A percentile compares a stretch with the other conserved stretches of the same genome.
Evolutionary conservation across 2,888 invertebrate genomes (phyloP).

Genomic region (Pterobdella sp.): DNA sequence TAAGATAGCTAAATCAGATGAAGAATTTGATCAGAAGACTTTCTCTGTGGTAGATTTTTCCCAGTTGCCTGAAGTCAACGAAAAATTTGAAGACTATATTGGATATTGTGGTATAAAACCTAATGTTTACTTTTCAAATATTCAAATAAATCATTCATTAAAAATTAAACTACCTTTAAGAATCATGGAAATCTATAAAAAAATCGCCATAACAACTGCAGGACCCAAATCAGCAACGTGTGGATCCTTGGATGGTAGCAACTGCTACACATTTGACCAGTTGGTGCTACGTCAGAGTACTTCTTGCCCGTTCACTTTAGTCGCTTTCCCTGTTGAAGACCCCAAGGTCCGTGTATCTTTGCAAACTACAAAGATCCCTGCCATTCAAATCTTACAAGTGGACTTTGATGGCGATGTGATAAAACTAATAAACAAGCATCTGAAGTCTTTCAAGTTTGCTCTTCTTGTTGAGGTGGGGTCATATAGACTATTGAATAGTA

Average conservation of each 20-base stretch:
- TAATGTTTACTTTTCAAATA: neutral
- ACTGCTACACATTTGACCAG: conserved; percentile 2
- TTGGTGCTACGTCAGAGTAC: neutral
- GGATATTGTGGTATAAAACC: neutral
- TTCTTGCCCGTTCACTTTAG: neutral
- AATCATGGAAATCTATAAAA: too few species aligned
- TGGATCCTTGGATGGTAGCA: neutral
- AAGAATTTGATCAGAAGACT: neutral
- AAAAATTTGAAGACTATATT: neutral
- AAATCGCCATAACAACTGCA: too few species aligned
- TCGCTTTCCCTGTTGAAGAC: neutral
- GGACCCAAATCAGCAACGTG: neutral
- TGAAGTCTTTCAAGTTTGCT: neutral
- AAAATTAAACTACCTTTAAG: too few species aligned
- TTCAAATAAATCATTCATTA: neutral
- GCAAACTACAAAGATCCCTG: neutral
- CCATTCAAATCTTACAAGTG: neutral
- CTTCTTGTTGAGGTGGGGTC: neutral
- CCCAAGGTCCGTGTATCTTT: neutral
- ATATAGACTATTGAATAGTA: too few species aligned
- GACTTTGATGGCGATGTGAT: neutral
- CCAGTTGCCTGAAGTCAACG: neutral
- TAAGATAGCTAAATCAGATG: neutral
- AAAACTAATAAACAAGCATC: neutral
- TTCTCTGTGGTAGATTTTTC: neutral